These are phyloP conservation scores for Amphipoea oculea DNA, from an alignment of 2,888 invertebrate species.

Conservation along the genomic window DNA sequence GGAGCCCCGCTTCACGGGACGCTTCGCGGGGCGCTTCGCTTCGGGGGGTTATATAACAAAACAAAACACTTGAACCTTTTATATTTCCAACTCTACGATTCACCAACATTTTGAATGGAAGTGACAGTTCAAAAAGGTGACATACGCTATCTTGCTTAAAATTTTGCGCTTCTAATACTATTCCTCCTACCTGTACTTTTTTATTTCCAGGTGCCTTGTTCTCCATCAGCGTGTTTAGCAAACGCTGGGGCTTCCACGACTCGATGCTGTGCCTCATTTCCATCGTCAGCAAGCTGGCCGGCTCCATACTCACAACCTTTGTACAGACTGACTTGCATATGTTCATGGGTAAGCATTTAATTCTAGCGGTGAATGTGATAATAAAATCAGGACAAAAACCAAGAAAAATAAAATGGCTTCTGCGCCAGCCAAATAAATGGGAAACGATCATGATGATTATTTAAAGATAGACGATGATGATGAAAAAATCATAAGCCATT, in stretches of 20 bases:
- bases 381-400: not conserved
- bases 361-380: not conserved
- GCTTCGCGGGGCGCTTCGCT: no score
- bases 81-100: not conserved
- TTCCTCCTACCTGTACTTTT: not conserved
- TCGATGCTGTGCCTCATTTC: slow-evolving; percentile 85
- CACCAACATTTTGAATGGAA: not conserved
- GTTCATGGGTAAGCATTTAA: slow-evolving; percentile 81
- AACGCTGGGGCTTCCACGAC: slow-evolving; percentile 85
- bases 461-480: no score
- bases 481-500: no score
- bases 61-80: no score
- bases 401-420: not conserved
- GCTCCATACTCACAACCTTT: slow-evolving; percentile 79
- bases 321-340: slow-evolving; percentile 83
- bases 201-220: slow-evolving; percentile 83
- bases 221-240: slow-evolving; percentile 86
- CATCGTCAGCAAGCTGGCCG: slow-evolving; percentile 81
- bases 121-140: not conserved
- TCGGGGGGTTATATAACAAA: no score
- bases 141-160: not conserved
- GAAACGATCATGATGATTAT: no score
- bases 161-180: not conserved
- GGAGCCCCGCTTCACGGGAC: no score
- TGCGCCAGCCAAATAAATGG: not conserved